Percentiles rank a stretch among this genome's conserved stretches.
These are phyloP conservation scores for Proisotoma minuta DNA, from an alignment of 2,888 invertebrate species.

Conservation along the genomic window DNA sequence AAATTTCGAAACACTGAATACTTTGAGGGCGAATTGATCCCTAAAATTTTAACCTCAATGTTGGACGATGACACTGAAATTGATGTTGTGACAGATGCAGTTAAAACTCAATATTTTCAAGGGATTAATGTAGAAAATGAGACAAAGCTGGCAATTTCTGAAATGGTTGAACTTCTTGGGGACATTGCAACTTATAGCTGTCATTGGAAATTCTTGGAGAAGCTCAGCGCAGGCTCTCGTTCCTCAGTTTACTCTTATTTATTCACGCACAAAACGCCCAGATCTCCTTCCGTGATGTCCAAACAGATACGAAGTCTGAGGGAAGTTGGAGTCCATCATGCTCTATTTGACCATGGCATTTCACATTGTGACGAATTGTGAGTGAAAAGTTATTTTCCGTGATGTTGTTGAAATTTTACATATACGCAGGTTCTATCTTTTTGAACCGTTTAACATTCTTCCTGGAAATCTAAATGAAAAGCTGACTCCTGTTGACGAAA, in stretches of 20 bases:
- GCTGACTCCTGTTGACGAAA: slow-evolving; percentile 30
- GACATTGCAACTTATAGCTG: slow-evolving; percentile 32
- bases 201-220: slow-evolving; percentile 41
- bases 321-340: slow-evolving; percentile 34
- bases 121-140: slow-evolving; percentile 38
- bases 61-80: slow-evolving; percentile 32
- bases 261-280: slow-evolving; percentile 39
- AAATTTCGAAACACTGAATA: slow-evolving; percentile 40
- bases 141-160: slow-evolving; percentile 36
- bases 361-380: slow-evolving; percentile 41
- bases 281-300: slow-evolving; percentile 30
- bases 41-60: slow-evolving; percentile 22
- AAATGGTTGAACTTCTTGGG: slow-evolving; percentile 35
- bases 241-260: slow-evolving; percentile 38
- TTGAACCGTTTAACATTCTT: slow-evolving; percentile 31
- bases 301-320: slow-evolving; percentile 22
- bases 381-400: no score
- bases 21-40: slow-evolving; percentile 38
- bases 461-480: slow-evolving; percentile 13
- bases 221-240: slow-evolving; percentile 25
- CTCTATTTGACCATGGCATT: slow-evolving; percentile 37
- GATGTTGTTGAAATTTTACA: no score
- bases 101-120: slow-evolving; percentile 44
- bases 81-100: slow-evolving; percentile 38
- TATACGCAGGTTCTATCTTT: slow-evolving; percentile 40